These are phyloP conservation scores for Bergia sp. DNA, from an alignment of 92 coral and sea anemone species.

Conservation along the genomic window DNA sequence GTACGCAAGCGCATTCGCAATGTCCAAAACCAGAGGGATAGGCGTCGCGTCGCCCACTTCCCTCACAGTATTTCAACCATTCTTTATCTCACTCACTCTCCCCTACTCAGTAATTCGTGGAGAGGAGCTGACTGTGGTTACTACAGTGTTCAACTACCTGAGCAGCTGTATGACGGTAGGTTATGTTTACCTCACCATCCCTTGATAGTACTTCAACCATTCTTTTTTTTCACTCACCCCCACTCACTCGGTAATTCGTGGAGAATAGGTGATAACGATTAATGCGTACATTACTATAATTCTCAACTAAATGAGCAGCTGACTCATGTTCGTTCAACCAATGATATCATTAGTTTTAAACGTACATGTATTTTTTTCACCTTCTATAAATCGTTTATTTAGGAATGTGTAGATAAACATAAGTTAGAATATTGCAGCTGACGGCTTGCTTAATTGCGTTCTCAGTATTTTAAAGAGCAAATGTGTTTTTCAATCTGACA, in stretches of 20 bases:
- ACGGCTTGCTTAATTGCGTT: too few relatives aligned
- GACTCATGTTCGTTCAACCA: too few relatives aligned
- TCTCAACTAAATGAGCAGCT: too few relatives aligned
- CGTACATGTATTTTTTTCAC: too few relatives aligned
- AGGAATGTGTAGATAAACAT: too few relatives aligned
- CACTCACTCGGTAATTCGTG: slow-evolving; percentile 84
- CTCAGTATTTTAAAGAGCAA: slow-evolving; percentile 35
- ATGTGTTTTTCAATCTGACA: neutral
- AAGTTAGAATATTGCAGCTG: too few relatives aligned
- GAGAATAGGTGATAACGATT: slow-evolving; percentile 28
- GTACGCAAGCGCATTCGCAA: slow-evolving; percentile 92
- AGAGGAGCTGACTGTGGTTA: slow-evolving; percentile 83
- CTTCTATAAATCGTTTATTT: too few relatives aligned
- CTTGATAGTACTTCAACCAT: slow-evolving; percentile 53
- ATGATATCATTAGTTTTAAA: too few relatives aligned
- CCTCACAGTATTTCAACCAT: slow-evolving; percentile 81
- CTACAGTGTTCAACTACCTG: slow-evolving; percentile 92
- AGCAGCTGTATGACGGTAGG: slow-evolving; percentile 86
- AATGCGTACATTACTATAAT: too few relatives aligned
- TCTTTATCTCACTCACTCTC: slow-evolving; percentile 88
- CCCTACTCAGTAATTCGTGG: slow-evolving; percentile 97
- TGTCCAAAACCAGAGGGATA: slow-evolving; percentile 79
- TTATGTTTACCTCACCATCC: neutral
- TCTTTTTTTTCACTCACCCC: slow-evolving; percentile 80
- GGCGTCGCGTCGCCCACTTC: slow-evolving; percentile 79